These are phyloP conservation scores for Barypeithes pellucidus DNA, from an alignment of 2,888 invertebrate genomes.

Conservation along the genomic window DNA sequence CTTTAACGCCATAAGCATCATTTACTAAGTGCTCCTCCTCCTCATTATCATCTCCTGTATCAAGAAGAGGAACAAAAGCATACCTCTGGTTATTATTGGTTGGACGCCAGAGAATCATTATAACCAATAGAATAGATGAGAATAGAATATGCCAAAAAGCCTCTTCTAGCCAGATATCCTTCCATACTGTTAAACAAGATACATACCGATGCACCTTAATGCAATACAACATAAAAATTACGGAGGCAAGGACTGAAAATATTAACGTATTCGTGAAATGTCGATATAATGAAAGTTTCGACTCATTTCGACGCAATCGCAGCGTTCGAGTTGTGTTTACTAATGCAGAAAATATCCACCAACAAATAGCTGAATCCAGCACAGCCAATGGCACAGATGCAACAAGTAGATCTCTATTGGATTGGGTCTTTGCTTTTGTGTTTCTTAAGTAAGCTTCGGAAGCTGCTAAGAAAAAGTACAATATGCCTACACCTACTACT, in stretches of 20 bases:
- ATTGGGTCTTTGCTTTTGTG: conserved; percentile 76
- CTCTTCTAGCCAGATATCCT: conserved; percentile 93
- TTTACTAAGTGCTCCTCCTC: conserved; percentile 87
- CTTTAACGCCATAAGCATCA: conserved; percentile 89
- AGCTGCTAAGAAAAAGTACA: conserved; percentile 89
- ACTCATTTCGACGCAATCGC: conserved; percentile 89
- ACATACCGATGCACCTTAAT: conserved; percentile 86
- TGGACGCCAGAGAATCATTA: conserved; percentile 96
- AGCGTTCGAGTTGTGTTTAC: conserved; percentile 93
- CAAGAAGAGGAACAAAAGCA: conserved; percentile 94
- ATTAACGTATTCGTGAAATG: conserved; percentile 96
- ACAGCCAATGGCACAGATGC: conserved; percentile 91
- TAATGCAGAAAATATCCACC: conserved; percentile 94
- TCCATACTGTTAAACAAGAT: conserved; percentile 89
- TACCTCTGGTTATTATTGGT: conserved; percentile 96
- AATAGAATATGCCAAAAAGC: conserved; percentile 97
- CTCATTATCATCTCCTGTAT: conserved; percentile 82
- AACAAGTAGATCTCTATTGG: conserved; percentile 78
- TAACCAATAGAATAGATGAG: conserved; percentile 88
- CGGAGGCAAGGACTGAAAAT: conserved; percentile 91
- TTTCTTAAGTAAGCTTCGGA: conserved; percentile 90
- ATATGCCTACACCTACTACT: conserved; percentile 86
- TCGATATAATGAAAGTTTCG: conserved; percentile 90
- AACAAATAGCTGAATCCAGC: conserved; percentile 90
- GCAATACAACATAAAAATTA: conserved; percentile 95